Evolutionary conservation across 2,797 vertebrate species (phyloP), one percentile per base, ranked within the genome.

Genomic region (Allenopithecus nigroviridis): DNA sequence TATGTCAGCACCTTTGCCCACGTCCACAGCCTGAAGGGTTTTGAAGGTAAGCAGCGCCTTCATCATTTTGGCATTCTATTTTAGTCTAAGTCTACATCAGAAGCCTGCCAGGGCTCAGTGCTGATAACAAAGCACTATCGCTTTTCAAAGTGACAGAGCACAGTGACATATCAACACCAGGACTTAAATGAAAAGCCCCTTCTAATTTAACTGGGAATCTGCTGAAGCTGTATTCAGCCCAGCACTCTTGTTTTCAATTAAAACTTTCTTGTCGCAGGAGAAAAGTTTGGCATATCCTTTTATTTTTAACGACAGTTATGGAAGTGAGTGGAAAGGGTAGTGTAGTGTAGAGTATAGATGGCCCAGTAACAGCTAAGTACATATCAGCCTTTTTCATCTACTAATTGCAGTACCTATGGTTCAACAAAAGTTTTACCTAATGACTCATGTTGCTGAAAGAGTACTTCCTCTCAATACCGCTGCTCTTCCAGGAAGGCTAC

Each of bases 171-270:
- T 98, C 98, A 98, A 98, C 98, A 97, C 55, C 70, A 84, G 90
- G 98, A 98, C 97, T 98, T 98, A 98, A 99, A 98, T 0, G 78
- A 99, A 99, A 99, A 99, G 95, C 91, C 95, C 96, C 84, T 98
- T 99, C 97, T 98, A 98, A 98, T 99, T 99, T 98, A 98, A 98
- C 98, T 96, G 96, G 97, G 98, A 98, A 98, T 98, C 98, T 98
- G 96, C 97, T 96, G 98, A 98, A 98, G 93, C 90, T 89, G 53
- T 90, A 97, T 97, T 98, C 97, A 98, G 96, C 43, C 93, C 84
- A 84, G 89, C 75, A 98, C 90, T 98, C 96, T 97, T 96, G 78
- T 98, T 99, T 99, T 98, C 98, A 98, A 98, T 98, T 99, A 98
- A 99, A 99, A 99, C 97, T 98, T 98, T 96, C 92, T 90, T 90